phyloP scores from a whole-genome alignment of 2,797 vertebrate species.

The Myiotriccus ornatus region DNA sequence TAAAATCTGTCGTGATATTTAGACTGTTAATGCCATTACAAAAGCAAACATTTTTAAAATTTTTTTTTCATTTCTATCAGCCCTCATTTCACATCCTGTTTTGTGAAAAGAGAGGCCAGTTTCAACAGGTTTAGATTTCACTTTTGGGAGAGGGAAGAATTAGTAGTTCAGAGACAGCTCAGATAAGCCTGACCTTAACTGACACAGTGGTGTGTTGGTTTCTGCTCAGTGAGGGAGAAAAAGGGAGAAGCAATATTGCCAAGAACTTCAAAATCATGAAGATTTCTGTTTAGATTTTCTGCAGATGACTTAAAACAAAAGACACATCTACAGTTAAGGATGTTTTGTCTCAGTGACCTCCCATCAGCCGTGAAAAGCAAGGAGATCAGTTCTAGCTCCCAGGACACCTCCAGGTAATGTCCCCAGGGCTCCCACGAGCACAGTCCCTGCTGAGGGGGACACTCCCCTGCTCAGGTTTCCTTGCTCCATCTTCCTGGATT shows the following conservation, averaged over 20 bases:
- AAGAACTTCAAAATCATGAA: background rate
- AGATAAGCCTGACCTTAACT: constrained; percentile 51
- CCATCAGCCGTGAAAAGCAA: background rate
- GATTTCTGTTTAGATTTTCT: constrained; percentile 19
- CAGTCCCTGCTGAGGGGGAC: background rate
- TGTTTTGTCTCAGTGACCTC: background rate
- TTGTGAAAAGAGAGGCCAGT: constrained; percentile 41
- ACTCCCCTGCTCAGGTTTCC: background rate
- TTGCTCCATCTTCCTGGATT: background rate
- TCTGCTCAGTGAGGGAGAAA: constrained; percentile 33
- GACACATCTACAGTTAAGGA: background rate
- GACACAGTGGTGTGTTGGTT: background rate
- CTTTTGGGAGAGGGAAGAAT: constrained; percentile 25
- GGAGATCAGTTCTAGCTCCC: background rate
- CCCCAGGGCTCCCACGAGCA: background rate
- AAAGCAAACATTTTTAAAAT: background rate
- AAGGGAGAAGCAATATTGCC: background rate
- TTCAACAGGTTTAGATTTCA: constrained; percentile 48
- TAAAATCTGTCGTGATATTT: background rate
- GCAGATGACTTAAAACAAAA: background rate
- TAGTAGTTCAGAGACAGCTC: background rate
- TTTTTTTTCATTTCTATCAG: constrained; percentile 19
- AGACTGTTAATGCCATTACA: background rate
- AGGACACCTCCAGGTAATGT: background rate
- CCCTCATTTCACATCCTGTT: constrained; percentile 30